These are phyloP conservation scores for Drosophila subpulchrella DNA, from an alignment of 1,140 invertebrate species.

Conservation along the genomic window DNA sequence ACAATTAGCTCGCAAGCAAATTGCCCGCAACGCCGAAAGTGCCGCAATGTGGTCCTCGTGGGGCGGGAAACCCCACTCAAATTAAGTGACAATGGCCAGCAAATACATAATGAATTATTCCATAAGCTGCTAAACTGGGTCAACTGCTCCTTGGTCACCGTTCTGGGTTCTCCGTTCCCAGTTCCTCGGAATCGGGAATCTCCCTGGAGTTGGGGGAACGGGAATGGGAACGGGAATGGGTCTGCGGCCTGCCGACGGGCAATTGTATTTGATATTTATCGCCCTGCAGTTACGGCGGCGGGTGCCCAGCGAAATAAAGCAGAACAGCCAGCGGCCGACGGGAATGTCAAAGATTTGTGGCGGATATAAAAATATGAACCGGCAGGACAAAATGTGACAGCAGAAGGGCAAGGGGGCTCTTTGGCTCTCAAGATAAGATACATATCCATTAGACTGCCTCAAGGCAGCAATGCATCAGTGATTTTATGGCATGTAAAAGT, in stretches of 20 bases:
- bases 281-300: conserved; percentile 21
- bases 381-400: neutral
- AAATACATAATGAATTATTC: conserved; percentile 80
- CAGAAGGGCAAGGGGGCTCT: neutral
- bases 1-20: conserved; percentile 70
- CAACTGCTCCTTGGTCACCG: conserved; percentile 60
- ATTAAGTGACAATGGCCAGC: conserved; percentile 74
- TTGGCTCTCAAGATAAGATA: neutral
- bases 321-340: conserved; percentile 7
- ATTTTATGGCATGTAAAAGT: neutral
- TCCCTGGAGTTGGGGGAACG: neutral
- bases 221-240: too few species aligned
- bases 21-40: conserved; percentile 62
- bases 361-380: conserved; percentile 30
- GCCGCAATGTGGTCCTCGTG: conserved; percentile 8
- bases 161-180: conserved; percentile 15
- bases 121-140: conserved; percentile 76
- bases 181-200: too few species aligned
- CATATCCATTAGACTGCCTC: neutral
- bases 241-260: conserved; percentile 17
- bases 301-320: conserved; percentile 7
- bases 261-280: conserved; percentile 73
- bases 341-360: conserved; percentile 35
- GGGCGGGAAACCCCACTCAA: conserved; percentile 55
- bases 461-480: neutral